Evolutionary conservation across 2,888 invertebrate species (phyloP).

Genomic region (Aleiodes leptofemur): DNA sequence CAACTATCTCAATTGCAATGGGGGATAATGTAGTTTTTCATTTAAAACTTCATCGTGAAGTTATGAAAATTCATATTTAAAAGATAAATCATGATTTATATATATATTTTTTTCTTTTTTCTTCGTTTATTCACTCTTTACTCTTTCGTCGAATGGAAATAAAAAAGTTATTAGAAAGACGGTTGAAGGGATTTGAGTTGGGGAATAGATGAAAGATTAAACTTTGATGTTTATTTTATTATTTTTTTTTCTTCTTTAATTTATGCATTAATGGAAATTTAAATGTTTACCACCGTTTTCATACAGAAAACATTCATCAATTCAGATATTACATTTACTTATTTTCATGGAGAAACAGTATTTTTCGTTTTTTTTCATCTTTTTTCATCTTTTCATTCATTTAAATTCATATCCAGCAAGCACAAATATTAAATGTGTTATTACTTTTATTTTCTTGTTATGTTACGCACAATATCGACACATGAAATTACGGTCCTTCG

Average conservation of each 20-base stretch:
- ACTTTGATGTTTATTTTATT: constrained; percentile 5
- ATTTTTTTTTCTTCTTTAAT: background rate
- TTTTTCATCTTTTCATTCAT: constrained; percentile 51
- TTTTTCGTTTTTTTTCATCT: constrained; percentile 49
- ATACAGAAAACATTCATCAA: constrained; percentile 47
- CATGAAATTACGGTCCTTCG: constrained; percentile 38
- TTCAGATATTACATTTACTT: constrained; percentile 54
- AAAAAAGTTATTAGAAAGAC: background rate
- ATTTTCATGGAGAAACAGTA: constrained; percentile 60
- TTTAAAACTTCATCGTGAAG: constrained; percentile 17
- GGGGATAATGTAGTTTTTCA: background rate
- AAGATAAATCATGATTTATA: background rate
- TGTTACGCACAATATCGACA: constrained; percentile 54
- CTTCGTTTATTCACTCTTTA: background rate
- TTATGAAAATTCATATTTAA: constrained; percentile 16
- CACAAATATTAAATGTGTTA: constrained; percentile 67
- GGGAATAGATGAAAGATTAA: constrained; percentile 8
- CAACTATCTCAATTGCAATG: constrained; percentile 53
- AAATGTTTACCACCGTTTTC: constrained; percentile 27
- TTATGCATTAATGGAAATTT: constrained; percentile 19
- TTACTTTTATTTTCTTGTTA: constrained; percentile 45
- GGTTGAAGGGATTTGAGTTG: background rate
- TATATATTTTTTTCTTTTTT: background rate
- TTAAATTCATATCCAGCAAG: constrained; percentile 69
- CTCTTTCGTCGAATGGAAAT: background rate